A percentile compares a stretch with the other conserved stretches of the same genome.
These are phyloP conservation scores for Drosophila nigrodunni DNA, from an alignment of 1,140 invertebrate species.

Conservation along the genomic window DNA sequence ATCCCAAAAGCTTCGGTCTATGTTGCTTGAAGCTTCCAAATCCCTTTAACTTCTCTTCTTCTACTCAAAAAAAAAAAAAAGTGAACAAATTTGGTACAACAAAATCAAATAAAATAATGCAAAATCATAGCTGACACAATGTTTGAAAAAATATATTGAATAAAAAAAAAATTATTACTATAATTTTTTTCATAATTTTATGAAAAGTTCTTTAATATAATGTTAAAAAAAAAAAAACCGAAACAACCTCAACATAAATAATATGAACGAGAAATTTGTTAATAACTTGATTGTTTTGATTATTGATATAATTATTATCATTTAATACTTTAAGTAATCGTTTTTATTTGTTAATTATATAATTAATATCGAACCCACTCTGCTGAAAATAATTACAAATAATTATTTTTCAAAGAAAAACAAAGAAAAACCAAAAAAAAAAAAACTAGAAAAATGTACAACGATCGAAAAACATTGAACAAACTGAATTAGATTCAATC, in stretches of 20 bases:
- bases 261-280: constrained; percentile 65
- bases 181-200: constrained; percentile 33
- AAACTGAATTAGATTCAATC: constrained; percentile 62
- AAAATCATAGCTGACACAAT: constrained; percentile 85
- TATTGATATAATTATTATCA: constrained; percentile 65
- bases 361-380: constrained; percentile 57
- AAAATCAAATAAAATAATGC: constrained; percentile 52
- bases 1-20: constrained; percentile 43
- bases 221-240: constrained; percentile 33
- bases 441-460: constrained; percentile 39
- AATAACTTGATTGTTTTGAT: constrained; percentile 76
- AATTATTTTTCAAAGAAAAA: constrained; percentile 27
- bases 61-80: constrained; percentile 30
- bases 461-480: constrained; percentile 48
- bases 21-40: constrained; percentile 21
- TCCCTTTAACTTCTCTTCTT: constrained; percentile 33
- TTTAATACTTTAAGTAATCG: constrained; percentile 71
- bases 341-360: constrained; percentile 75
- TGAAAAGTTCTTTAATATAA: constrained; percentile 42
- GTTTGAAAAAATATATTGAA: constrained; percentile 68
- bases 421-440: constrained; percentile 19
- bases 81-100: constrained; percentile 43
- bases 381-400: constrained; percentile 50
- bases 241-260: constrained; percentile 46
- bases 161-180: constrained; percentile 28